phyloP scores from a whole-genome alignment of 1,140 invertebrate genomes.

The Helicoverpa zea region DNA sequence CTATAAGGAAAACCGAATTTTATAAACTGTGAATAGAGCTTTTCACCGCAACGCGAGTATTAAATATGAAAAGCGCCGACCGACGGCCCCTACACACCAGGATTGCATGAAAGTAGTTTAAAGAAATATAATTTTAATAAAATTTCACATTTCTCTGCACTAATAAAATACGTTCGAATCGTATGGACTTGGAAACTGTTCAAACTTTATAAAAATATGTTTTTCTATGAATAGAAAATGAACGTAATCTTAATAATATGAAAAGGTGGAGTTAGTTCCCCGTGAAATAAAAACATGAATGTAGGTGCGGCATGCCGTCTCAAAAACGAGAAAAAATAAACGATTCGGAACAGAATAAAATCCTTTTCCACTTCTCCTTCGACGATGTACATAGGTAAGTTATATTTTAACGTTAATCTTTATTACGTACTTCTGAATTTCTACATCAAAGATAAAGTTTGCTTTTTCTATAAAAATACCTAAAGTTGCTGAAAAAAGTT shows the following conservation, averaged over 20 bases:
- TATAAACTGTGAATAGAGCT: constrained; percentile 6
- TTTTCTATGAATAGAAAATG: constrained; percentile 9
- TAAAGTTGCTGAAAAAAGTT: not conserved
- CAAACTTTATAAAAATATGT: constrained; percentile 28
- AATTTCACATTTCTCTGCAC: constrained; percentile 34
- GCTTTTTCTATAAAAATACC: not conserved
- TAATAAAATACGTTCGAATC: constrained; percentile 32
- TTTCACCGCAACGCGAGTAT: constrained; percentile 45
- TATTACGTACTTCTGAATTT: no score
- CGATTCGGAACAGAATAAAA: no score
- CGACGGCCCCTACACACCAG: constrained; percentile 26
- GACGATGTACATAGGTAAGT: no score
- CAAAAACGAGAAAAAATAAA: no score
- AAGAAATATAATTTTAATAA: constrained; percentile 48
- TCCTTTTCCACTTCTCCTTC: no score
- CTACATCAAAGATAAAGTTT: no score
- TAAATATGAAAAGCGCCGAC: constrained; percentile 40
- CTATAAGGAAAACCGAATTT: constrained; percentile 20
- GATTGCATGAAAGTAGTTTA: constrained; percentile 38
- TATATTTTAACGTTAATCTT: no score
- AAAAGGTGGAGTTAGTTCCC: not conserved
- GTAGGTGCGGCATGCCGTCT: no score
- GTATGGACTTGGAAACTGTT: constrained; percentile 16
- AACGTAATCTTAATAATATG: constrained; percentile 1
- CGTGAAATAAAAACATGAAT: not conserved